Evolutionary conservation across 2,113 vertebrate genomes (phyloP), one percentile per base, ranked within the genome.

Genomic region (Chelonoidis abingdonii): DNA sequence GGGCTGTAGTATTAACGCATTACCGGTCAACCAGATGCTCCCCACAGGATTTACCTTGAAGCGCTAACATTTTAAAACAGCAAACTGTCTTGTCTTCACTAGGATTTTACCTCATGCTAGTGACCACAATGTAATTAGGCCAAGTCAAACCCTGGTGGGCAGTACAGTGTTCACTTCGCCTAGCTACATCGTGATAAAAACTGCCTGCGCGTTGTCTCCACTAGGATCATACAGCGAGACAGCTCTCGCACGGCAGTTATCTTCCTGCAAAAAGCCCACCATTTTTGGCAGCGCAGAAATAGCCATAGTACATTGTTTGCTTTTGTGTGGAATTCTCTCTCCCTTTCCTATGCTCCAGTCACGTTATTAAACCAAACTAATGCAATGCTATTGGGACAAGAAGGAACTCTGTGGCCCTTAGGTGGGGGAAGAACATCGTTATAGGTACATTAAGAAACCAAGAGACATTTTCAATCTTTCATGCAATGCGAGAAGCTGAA

Each of bases 191-290:
- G 6, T 3, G 50, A 21, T 62, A 84, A 27, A 7, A 79, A 59
- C 87, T 86, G 87, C n/a, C 19, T 38, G 17, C 9, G n/a, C 17
- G 69, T 86, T 24, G 49, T 83, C 79, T 92, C 85, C 84, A 88
- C 89, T 50, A 88, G 91, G 82, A 76, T 69, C 88, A 44, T 69
- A 50, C 1, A 75, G 75, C 81, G 12, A 88, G 75, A 3, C 25
- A 85, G 89, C 81, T 13, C 84, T 2, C 76, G 83, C 75, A 84
- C 83, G 93, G 87, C 6, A 83, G 95, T 93, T 95, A 96, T 94
- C 94, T 96, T 91, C 89, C 90, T 93, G 93, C 94, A 95, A 96
- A 96, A 96, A 91, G 85, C 81, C 94, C 89, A 96, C 92, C 95
- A 97, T 96, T 91, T 88, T 90, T 95, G 96, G 94, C 96, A 94